Conservation (phyloP, 2,888 invertebrate genomes). For the Listrodromus nycthemerus region DNA sequence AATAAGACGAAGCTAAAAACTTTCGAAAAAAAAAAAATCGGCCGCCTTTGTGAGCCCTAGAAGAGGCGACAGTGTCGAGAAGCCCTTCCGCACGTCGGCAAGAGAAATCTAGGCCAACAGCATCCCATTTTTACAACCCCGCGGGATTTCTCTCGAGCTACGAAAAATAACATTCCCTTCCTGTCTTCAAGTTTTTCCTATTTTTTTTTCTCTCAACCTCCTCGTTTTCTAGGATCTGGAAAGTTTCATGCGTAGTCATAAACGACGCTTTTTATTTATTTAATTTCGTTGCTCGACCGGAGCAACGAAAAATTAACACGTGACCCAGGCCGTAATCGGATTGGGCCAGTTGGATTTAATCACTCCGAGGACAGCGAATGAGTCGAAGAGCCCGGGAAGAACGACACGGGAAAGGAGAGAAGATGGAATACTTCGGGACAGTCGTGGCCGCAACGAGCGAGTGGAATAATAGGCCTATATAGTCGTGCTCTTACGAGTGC, state of each 20-base stretch:
- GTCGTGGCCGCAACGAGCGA: constrained; percentile 38
- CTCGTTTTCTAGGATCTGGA: constrained; percentile 13
- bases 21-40: constrained; percentile 60
- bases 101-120: constrained; percentile 69
- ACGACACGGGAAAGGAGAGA: constrained; percentile 38
- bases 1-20: constrained; percentile 45
- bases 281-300: not conserved
- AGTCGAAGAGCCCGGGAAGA: constrained; percentile 34
- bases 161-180: constrained; percentile 58
- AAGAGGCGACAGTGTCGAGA: constrained; percentile 18
- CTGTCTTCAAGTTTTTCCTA: constrained; percentile 40
- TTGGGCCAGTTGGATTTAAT: constrained; percentile 40
- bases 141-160: constrained; percentile 49
- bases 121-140: constrained; percentile 66
- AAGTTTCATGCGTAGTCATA: constrained; percentile 1
- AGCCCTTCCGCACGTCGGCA: constrained; percentile 56
- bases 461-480: constrained; percentile 42
- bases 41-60: constrained; percentile 54
- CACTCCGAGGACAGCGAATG: constrained; percentile 18
- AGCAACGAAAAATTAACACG: not conserved
- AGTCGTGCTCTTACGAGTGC: constrained; percentile 12
- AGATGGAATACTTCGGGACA: constrained; percentile 17
- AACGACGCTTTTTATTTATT: not conserved
- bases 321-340: constrained; percentile 23
- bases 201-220: constrained; percentile 35